A percentile compares a stretch with the other conserved stretches of the same genome.
These are phyloP conservation scores for Solenopsis invicta DNA, from an alignment of 1,140 invertebrate genomes.

Conservation along the genomic window DNA sequence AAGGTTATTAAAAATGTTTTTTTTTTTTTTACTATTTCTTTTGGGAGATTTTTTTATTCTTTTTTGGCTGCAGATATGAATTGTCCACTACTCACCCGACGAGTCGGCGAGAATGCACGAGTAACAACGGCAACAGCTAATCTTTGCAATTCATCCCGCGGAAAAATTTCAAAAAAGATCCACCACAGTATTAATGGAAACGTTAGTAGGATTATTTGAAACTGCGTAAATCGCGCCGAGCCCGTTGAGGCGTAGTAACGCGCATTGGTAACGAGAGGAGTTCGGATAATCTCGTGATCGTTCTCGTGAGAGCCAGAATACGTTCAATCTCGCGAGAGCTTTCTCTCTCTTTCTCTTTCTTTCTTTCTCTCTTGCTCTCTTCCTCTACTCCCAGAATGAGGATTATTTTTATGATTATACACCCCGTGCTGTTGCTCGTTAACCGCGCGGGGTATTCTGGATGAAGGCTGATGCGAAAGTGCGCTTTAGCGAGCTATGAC, in stretches of 20 bases:
- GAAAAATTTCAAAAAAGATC: constrained; percentile 31
- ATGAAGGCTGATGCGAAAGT: constrained; percentile 21
- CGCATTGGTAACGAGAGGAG: background rate
- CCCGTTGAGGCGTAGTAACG: constrained; percentile 34
- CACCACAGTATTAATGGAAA: constrained; percentile 61
- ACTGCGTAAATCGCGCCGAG: constrained; percentile 56
- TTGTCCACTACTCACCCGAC: background rate
- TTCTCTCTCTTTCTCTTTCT: background rate
- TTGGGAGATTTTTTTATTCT: background rate
- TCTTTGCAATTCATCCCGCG: constrained; percentile 53
- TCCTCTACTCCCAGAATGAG: constrained; percentile 1
- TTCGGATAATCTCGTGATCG: constrained; percentile 59
- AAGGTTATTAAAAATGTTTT: background rate
- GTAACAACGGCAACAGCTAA: constrained; percentile 9
- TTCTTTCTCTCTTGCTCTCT: background rate
- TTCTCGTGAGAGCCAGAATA: constrained; percentile 24
- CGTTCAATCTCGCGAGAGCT: constrained; percentile 49
- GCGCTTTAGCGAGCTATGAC: constrained; percentile 9
- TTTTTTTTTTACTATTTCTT: no score
- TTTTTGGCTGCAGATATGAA: background rate
- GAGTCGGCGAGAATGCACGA: background rate
- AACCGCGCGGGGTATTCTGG: constrained; percentile 6
- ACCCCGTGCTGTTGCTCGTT: background rate
- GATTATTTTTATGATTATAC: constrained; percentile 43
- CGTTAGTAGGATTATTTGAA: constrained; percentile 59